Evolutionary conservation across 2,797 vertebrate species (phyloP).

Genomic region (Hapalemur alaotrensis): DNA sequence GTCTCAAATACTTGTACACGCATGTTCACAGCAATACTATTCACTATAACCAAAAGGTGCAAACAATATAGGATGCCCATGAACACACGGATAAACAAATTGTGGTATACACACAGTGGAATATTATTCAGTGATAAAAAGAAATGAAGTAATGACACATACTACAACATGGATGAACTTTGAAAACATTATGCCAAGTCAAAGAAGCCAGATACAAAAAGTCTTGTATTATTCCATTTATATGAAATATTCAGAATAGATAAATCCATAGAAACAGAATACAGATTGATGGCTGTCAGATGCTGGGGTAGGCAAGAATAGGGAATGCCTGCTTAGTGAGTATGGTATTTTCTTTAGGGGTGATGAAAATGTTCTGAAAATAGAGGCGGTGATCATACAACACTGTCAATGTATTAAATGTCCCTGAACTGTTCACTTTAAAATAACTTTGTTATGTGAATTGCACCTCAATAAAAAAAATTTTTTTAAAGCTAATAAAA

Average conservation of each 20-base stretch:
- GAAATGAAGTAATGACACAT: neutral
- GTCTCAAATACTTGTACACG: neutral
- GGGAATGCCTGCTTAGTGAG: neutral
- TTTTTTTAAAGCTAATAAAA: neutral
- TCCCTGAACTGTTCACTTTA: neutral
- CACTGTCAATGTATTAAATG: neutral
- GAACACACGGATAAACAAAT: neutral
- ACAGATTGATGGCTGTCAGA: neutral
- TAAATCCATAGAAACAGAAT: neutral
- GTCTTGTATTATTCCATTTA: neutral
- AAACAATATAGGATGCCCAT: neutral
- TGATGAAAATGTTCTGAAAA: neutral
- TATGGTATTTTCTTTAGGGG: neutral
- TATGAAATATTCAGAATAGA: neutral
- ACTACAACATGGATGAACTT: neutral
- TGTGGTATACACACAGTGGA: neutral
- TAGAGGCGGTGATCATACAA: neutral
- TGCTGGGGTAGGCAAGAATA: neutral
- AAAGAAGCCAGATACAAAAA: neutral
- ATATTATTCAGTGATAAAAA: neutral
- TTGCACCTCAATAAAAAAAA: neutral
- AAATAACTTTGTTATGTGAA: neutral
- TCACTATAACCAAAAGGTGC: neutral
- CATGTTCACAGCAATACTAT: neutral
- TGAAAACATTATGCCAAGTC: neutral